These are phyloP conservation scores for Andrena cerasifolii DNA, from an alignment of 1,140 invertebrate species.

Conservation along the genomic window DNA sequence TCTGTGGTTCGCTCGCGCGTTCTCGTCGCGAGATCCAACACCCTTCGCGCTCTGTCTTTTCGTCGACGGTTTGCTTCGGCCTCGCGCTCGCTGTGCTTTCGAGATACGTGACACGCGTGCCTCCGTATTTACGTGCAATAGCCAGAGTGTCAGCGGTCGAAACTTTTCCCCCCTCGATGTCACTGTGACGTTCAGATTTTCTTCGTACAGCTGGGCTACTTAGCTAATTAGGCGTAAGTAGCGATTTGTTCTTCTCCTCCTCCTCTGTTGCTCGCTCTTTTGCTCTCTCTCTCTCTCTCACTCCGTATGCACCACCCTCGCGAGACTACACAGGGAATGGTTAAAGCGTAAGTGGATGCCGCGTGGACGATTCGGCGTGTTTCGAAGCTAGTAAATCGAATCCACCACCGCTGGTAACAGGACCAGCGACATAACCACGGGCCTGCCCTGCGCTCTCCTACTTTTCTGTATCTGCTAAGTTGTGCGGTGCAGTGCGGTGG, in stretches of 20 bases:
- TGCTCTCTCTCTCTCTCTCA: background rate
- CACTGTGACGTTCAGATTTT: no score
- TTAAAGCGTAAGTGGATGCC: constrained; percentile 32
- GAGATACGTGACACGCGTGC: no score
- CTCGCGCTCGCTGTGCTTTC: no score
- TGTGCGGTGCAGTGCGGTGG: background rate
- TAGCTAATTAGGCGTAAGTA: no score
- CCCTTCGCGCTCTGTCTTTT: no score
- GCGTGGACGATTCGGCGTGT: constrained; percentile 10
- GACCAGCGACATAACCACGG: constrained; percentile 4
- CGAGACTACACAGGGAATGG: constrained; percentile 25
- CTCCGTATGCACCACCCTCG: constrained; percentile 28
- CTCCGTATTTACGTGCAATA: no score
- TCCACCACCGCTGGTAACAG: constrained; percentile 20
- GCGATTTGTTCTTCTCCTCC: no score
- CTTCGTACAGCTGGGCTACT: no score
- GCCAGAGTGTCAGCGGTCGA: background rate
- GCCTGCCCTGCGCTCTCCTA: constrained; percentile 14
- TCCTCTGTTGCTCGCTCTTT: no score
- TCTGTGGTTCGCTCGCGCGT: background rate
- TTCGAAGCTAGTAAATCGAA: background rate
- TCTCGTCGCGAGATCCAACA: no score
- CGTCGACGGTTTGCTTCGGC: no score
- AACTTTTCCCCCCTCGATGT: background rate
- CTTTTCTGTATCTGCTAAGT: no score